Evolutionary conservation across 2,888 invertebrate species (phyloP), one percentile per base, ranked within the genome.

Genomic region (Salpingus planirostris): DNA sequence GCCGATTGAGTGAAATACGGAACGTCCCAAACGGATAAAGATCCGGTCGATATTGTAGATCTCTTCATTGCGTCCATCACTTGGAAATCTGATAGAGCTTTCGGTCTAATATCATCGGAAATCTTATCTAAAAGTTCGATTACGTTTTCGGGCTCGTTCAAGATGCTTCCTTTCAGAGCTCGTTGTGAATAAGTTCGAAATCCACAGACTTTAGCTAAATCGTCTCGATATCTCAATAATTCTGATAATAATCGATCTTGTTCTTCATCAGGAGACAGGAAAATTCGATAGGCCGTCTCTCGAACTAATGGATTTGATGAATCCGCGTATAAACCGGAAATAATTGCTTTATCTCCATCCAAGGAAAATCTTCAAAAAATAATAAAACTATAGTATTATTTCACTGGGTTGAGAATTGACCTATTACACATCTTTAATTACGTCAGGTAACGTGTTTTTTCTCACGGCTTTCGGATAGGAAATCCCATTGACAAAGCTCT

Each of bases 161-260:
- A 83, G 24, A 91, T 80, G 48, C 92, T 90, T 4, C 88, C 87
- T 54, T 82, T 82, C 33, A 95, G 74, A 1, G 92, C 91, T 52
- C 91, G 79, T 57, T 96, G 87, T 1, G 88, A 85, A 52, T 86
- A 97, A 0, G 89, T 80, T 10, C 76, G 66, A 65, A 95, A 98
- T 2, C 91, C 97, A 57, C 95, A 96, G 7, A 86, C 71, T 31
- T 74, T 66, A 0, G 96, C 96, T 51, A 98, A 71, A 37, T 83
- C 70, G 52, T 85, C 73, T 10, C 98, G 68, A 0, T 81, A 77
- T 11, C 70, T 65, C 6, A 98, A 66, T 25, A 96, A 66, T 54
- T 80, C 72, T 13, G 71, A 65, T 1, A 98, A 69, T 13, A 90
- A 62, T 23, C 70, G 60, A 54, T 90, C 87, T 64, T 95, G 95